Base-by-base conservation (phyloP, 2,888 invertebrate species). In the Lasioglossum morio region DNA sequence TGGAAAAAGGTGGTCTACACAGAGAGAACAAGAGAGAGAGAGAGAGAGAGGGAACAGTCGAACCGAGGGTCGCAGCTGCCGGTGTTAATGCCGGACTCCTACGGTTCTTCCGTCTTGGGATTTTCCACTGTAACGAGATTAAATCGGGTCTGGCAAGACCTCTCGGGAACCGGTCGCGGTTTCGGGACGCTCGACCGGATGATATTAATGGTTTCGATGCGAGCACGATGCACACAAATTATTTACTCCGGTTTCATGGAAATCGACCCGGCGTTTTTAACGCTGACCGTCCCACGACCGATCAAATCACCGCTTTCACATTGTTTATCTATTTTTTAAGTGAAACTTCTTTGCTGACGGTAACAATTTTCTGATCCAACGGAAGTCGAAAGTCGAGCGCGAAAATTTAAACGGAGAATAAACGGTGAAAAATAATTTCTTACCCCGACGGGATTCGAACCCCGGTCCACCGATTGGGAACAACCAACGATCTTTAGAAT, bases 121-220 rank as follows among this genome's bases (percentile, higher is more conserved):
- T 78, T 81, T 63, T 75, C 72, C 57, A 46, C 63, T 74, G 80
- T 80, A 80, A 48, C 72, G 75, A 60, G 72, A 81, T 81, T 84
- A 84, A 84, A 84, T 84, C 72, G 84, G 46, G 66, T 63, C 53
- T 43, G 19, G 53, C n/a, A 27, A 53, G 70, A 14, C 37, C 72
- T 75, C 63, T 10, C 23, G 48, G 4, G 57, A 27, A 14, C 34
- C 23, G 66, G 19, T 1, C 34, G 66, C 34, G 66, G 66, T 66
- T 66, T 66, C 34, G 66, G 66, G 34, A 34, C 66, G 66, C 30
- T 34, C 23, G 46, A 23, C 7, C 10, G 72, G 14, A 73, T 43
- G 27, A 63, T 72, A 57, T 79, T 69, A 74, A 82, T 74, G 79
- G 82, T 40, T 72, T 70, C 63, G 48, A n/a, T 40, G 78, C 37